A percentile compares a stretch with the other conserved stretches of the same genome.
Evolutionary conservation across 2,797 vertebrate genomes (phyloP).

Genomic region (Sebastolobus alascanus): DNA sequence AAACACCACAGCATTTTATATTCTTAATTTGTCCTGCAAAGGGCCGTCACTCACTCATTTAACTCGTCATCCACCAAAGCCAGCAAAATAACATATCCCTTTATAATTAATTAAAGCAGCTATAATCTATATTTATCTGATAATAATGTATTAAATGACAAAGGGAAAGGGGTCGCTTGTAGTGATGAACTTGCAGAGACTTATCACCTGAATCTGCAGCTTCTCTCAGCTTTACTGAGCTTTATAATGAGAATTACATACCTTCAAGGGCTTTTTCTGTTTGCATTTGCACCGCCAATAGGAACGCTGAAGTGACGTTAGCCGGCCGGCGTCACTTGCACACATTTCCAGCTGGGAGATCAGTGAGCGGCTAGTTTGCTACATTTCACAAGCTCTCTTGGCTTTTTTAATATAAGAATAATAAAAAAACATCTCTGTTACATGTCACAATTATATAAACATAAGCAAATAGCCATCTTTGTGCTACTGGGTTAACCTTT

Average conservation of each 20-base stretch:
- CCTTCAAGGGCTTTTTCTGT: too few relatives aligned
- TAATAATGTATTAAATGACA: not conserved
- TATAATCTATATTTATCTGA: not conserved
- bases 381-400: too few relatives aligned
- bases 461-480: too few relatives aligned
- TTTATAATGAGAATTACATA: not conserved
- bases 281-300: too few relatives aligned
- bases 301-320: too few relatives aligned
- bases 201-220: not conserved
- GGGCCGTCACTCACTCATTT: not conserved
- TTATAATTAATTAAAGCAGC: not conserved
- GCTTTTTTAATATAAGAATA: too few relatives aligned
- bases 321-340: too few relatives aligned
- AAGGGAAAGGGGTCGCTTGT: not conserved
- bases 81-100: not conserved
- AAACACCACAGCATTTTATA: not conserved
- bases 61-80: not conserved
- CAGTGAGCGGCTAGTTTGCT: too few relatives aligned
- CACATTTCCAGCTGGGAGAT: too few relatives aligned
- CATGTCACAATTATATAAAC: too few relatives aligned
- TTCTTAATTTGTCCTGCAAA: not conserved
- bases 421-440: too few relatives aligned
- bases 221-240: not conserved
- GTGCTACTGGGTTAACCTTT: too few relatives aligned
- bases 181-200: not conserved